Base-by-base conservation (phyloP, 2,888 invertebrate species). In the Pyralis farinalis region DNA sequence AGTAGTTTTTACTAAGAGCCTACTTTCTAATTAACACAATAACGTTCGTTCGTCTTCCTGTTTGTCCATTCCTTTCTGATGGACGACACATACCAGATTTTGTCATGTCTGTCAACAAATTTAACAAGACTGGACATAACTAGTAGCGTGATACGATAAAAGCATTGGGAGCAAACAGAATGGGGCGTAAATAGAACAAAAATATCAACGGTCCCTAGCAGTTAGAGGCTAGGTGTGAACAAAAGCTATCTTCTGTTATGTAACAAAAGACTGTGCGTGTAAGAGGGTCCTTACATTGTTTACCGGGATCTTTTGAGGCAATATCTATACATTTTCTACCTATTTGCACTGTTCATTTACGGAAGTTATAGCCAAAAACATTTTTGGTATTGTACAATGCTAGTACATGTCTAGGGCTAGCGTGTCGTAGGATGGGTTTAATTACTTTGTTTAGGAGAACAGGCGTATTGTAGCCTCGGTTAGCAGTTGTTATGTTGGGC, bases 141-240 rank as follows among this genome's bases (percentile, higher is more conserved):
- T 30, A 37, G 37, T 25, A 7, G 25, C 7, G n/a, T 37, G 21
- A 37, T 37, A 31, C 37, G 37, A 37, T 37, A 37, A 37, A 37
- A 37, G 37, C 37, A 30, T 31, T 30, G 37, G 37, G 21, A 21
- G 21, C n/a, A 36, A 36, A 21, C 30, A 21, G n/a, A 25, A 12
- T 16, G 2, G 12, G 34, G 40, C 37, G 44, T 47, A 42, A 43
- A 42, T 40, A 37, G 12, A 42, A 36, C 37, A 48, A 47, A 46
- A 51, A 51, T 51, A 51, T 51, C 4, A 16, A 3, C 47, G 43
- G 42, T 44, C 50, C 47, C 37, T 32, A 35, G 31, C 44, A 43
- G 44, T 51, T 51, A 51, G 47, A 46, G 46, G 44, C 42, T 42
- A 42, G 44, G 49, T 46, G 46, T 40, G 46, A 43, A 46, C 41